Evolutionary conservation across 2,797 vertebrate genomes (phyloP).

Genomic region (Sphenopsis melanotis): DNA sequence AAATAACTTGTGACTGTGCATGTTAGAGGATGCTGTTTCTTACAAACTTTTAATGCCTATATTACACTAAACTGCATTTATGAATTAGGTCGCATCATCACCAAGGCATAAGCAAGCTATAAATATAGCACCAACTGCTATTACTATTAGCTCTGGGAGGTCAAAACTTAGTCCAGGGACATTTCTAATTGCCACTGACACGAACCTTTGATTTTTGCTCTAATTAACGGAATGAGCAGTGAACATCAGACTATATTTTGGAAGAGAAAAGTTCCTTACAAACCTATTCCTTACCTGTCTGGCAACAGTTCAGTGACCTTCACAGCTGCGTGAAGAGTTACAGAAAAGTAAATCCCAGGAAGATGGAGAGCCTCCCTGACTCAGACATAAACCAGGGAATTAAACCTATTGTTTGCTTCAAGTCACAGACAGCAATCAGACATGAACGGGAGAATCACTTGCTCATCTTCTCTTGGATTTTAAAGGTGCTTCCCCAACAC

Average conservation of each 20-base stretch:
- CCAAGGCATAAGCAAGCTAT: neutral
- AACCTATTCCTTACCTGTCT: neutral
- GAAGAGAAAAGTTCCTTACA: neutral
- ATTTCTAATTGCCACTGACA: neutral
- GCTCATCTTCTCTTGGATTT: neutral
- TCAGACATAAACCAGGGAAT: neutral
- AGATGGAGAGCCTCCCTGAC: neutral
- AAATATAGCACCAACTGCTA: neutral
- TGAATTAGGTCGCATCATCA: neutral
- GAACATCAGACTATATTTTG: neutral
- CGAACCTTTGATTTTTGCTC: neutral
- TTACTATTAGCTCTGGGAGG: neutral
- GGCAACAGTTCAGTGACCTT: neutral
- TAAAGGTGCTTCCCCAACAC: neutral
- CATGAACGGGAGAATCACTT: neutral
- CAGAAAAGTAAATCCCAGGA: neutral
- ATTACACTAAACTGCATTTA: neutral
- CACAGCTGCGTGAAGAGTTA: neutral
- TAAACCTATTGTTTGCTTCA: neutral
- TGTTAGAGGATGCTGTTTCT: neutral
- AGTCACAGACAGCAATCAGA: neutral
- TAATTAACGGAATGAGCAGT: neutral
- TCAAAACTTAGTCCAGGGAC: neutral
- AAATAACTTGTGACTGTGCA: neutral
- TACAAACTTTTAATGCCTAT: neutral